Conservation (phyloP, 2,797 vertebrate genomes). For the Diplodus sargus region DNA sequence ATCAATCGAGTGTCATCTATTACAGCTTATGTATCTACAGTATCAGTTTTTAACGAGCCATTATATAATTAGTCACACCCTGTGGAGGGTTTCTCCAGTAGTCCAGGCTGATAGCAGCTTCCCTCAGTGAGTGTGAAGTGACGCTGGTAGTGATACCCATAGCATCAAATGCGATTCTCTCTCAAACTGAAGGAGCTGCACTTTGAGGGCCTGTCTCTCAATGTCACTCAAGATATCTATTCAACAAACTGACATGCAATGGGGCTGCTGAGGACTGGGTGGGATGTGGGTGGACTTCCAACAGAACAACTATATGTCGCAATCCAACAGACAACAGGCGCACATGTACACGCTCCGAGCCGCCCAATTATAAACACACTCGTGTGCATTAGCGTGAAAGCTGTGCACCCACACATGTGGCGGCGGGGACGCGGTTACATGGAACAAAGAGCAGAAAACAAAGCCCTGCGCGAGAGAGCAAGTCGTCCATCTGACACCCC, state of each 20-base stretch:
- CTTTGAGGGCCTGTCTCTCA: constrained; percentile 57
- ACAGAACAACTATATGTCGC: constrained; percentile 54
- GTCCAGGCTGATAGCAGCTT: constrained; percentile 34
- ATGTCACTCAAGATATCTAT: constrained; percentile 55
- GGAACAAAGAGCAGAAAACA: constrained; percentile 69
- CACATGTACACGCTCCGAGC: constrained; percentile 44
- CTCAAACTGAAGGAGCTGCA: constrained; percentile 30
- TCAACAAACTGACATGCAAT: constrained; percentile 51
- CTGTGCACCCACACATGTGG: constrained; percentile 47
- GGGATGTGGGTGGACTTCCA: constrained; percentile 65
- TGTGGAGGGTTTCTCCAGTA: constrained; percentile 20
- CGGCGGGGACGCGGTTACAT: constrained; percentile 47
- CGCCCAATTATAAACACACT: constrained; percentile 50
- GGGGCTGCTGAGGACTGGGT: constrained; percentile 41
- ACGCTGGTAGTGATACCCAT: constrained; percentile 23
- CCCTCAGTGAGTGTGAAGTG: constrained; percentile 44
- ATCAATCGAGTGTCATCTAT: constrained; percentile 18
- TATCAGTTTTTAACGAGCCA: constrained; percentile 32
- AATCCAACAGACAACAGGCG: constrained; percentile 39
- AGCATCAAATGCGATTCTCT: constrained; percentile 52
- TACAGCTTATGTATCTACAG: constrained; percentile 6
- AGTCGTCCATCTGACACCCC: constrained; percentile 57
- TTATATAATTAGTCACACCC: constrained; percentile 43
- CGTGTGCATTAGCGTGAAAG: constrained; percentile 47
- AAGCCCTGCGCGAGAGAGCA: constrained; percentile 44